Conservation (phyloP, 23 tunicate species). For the Halocynthia aurantium region DNA sequence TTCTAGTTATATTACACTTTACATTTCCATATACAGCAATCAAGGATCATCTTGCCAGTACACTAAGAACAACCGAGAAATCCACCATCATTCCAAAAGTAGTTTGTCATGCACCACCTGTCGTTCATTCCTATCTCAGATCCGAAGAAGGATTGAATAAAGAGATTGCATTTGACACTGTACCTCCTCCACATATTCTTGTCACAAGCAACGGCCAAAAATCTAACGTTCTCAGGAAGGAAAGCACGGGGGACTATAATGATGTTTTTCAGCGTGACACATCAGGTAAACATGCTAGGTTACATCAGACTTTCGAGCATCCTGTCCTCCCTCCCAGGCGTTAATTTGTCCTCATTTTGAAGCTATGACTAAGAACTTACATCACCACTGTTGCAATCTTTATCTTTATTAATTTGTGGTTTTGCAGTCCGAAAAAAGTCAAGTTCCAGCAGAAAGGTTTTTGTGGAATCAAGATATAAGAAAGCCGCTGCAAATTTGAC, state of each 20-base stretch:
- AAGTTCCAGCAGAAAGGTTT: background rate
- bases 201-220: background rate
- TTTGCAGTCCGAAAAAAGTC: background rate
- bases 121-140: background rate
- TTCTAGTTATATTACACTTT: background rate
- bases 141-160: background rate
- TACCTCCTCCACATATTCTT: background rate
- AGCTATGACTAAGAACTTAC: no score
- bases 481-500: constrained; percentile 1
- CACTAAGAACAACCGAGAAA: background rate
- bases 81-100: background rate
- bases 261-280: no score
- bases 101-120: constrained; percentile 1
- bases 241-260: no score
- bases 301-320: no score
- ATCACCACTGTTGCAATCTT: no score
- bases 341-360: no score
- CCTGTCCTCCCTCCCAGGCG: no score
- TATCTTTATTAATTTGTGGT: no score
- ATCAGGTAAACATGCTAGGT: no score
- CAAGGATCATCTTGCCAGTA: background rate
- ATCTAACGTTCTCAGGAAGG: no score
- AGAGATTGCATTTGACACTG: constrained; percentile 2
- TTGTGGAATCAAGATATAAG: constrained; percentile 4
- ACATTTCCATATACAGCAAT: background rate